phyloP scores from a whole-genome alignment of 2,888 invertebrate species.

The Cataglyphis rosenhaueri region DNA sequence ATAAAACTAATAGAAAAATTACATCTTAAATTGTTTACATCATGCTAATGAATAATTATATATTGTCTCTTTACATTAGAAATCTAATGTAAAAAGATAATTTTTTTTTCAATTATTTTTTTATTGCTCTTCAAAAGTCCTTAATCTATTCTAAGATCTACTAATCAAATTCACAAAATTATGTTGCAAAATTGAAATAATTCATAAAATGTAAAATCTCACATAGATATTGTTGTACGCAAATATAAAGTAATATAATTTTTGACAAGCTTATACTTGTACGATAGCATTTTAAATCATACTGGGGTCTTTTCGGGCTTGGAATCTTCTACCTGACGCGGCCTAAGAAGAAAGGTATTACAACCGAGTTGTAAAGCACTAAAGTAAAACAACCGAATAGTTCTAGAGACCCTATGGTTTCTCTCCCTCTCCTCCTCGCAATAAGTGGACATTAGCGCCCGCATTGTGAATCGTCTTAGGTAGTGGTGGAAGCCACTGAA shows the following conservation, averaged over 20 bases:
- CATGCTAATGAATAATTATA: constrained; percentile 7
- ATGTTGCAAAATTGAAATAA: background rate
- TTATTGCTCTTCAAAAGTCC: background rate
- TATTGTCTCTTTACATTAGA: background rate
- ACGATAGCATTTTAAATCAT: constrained; percentile 52
- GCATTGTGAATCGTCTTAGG: constrained; percentile 76
- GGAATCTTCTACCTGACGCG: constrained; percentile 67
- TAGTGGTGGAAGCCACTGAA: constrained; percentile 48
- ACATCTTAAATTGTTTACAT: background rate
- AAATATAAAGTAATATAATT: constrained; percentile 18
- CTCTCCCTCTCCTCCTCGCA: background rate
- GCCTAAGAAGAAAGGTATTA: constrained; percentile 68
- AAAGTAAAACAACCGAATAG: constrained; percentile 73
- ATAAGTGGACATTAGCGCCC: constrained; percentile 79
- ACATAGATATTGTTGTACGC: background rate
- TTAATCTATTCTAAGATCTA: background rate
- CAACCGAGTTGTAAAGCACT: constrained; percentile 76
- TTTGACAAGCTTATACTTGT: constrained; percentile 16
- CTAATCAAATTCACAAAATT: background rate
- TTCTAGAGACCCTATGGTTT: constrained; percentile 60
- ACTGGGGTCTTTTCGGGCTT: constrained; percentile 8
- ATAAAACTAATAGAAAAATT: background rate
- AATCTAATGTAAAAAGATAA: background rate
- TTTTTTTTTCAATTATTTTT: background rate
- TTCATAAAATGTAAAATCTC: background rate